Base-by-base conservation (phyloP, 2,113 vertebrate genomes). In the Sphaerodactylus townsendi region DNA sequence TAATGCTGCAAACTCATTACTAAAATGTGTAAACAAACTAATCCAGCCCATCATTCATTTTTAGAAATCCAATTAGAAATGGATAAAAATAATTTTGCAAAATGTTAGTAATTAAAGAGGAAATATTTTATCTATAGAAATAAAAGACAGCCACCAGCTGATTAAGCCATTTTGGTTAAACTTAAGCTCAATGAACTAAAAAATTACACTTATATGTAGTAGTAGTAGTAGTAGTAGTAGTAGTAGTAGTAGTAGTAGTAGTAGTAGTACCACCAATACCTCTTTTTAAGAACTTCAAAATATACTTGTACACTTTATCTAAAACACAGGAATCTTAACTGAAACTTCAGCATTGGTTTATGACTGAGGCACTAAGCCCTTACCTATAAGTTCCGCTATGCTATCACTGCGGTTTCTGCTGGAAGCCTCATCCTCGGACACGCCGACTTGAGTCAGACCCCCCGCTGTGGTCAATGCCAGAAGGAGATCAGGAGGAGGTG, bases 301-400 rank as follows among this genome's bases (percentile, higher is more conserved):
- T 19, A 19, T 53, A 56, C 53, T 6, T 66, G 28, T n/a, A 6
- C 2, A 75, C 64, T 14, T 83, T 75, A 37, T 2, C 0, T 1
- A 37, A 19, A 13, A 30, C 13, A 72, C 11, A 37, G 50, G 50
- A 53, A 15, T 65, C 8, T 82, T 74, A 37, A 37, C 41, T 17
- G 5, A 75, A 64, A 23, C 0, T 1, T 10, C 14, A 17, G 5
- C 1, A 46, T 6, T 30, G 25, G 53, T 14, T 44, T 28, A 5
- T 48, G 4, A 4, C 0, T 1, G 53, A 19, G 7, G 30, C 11
- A 73, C 14, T 77, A 77, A 1, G 75, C 1, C 25, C 96, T 95
- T 95, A 98, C 99, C 97, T 79, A 99, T 97, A 35, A 99, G 95
- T 89, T 99, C 99, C 11, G 96, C 95, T 23, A 99, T 98, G 93